phyloP scores from a whole-genome alignment of 2,888 invertebrate species.

The Neoscelio sp. region DNA sequence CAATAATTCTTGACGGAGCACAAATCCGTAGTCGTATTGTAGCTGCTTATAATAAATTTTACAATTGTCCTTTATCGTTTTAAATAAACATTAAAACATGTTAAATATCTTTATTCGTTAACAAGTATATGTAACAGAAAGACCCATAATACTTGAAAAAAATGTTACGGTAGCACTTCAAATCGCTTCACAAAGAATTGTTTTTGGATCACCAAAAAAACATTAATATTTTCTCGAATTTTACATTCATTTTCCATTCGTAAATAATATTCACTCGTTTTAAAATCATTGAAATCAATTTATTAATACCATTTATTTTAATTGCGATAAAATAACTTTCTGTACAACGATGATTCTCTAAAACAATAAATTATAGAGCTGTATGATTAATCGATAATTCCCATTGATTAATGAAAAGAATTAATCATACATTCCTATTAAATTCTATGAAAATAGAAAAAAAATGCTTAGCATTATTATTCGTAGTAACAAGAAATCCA shows the following conservation, averaged over 20 bases:
- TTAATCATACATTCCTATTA: constrained; percentile 44
- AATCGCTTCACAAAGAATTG: not conserved
- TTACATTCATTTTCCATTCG: not conserved
- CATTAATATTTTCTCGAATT: not conserved
- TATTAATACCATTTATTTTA: constrained; percentile 3
- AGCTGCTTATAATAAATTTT: not conserved
- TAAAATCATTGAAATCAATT: not conserved
- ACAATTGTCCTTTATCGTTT: no score
- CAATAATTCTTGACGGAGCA: no score
- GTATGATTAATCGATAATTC: constrained; percentile 23
- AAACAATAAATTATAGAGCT: constrained; percentile 40
- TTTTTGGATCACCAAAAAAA: constrained; percentile 4
- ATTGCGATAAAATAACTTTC: constrained; percentile 26
- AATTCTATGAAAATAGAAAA: constrained; percentile 42
- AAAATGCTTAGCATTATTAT: constrained; percentile 45
- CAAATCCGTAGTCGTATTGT: no score
- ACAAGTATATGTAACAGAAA: constrained; percentile 14
- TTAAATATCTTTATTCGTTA: constrained; percentile 15
- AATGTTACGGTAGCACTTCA: not conserved
- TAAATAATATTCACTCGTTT: not conserved
- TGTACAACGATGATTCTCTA: constrained; percentile 39
- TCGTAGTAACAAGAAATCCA: constrained; percentile 34
- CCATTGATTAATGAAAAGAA: constrained; percentile 27
- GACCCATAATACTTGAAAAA: not conserved
- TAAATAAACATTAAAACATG: constrained; percentile 16